These are phyloP conservation scores for Rhadinocentrus ornatus DNA, from an alignment of 2,797 vertebrate genomes.

Conservation along the genomic window DNA sequence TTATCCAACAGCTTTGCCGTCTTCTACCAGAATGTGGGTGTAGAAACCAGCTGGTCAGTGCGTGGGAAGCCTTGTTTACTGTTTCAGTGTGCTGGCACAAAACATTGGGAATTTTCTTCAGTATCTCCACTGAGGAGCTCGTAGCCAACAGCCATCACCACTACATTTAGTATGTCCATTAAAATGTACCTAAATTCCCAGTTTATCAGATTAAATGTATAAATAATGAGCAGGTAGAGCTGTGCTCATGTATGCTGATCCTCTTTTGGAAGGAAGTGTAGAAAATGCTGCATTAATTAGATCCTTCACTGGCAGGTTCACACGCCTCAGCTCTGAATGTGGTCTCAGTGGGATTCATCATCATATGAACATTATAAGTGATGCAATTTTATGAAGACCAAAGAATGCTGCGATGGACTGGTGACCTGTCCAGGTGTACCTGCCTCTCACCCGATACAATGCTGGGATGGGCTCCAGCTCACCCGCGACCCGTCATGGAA, in stretches of 20 bases:
- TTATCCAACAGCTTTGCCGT: slow-evolving; percentile 71
- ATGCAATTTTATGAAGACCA: slow-evolving; percentile 15
- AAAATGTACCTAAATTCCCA: slow-evolving; percentile 25
- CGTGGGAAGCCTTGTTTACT: slow-evolving; percentile 79
- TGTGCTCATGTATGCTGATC: not conserved
- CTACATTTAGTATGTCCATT: slow-evolving; percentile 31
- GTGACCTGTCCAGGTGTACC: too few species aligned
- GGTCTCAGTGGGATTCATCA: slow-evolving; percentile 7
- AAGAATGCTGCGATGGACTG: too few species aligned
- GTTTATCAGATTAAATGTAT: slow-evolving; percentile 9
- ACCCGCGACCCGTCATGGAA: too few species aligned
- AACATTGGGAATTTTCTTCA: slow-evolving; percentile 61
- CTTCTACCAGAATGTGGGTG: slow-evolving; percentile 79
- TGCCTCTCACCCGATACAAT: too few species aligned
- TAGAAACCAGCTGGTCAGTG: slow-evolving; percentile 83
- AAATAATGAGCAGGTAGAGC: slow-evolving; percentile 1
- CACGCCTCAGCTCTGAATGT: slow-evolving; percentile 7
- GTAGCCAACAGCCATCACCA: slow-evolving; percentile 21
- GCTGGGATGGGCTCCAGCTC: too few species aligned
- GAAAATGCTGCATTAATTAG: slow-evolving; percentile 24
- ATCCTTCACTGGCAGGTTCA: slow-evolving; percentile 15
- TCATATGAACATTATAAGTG: slow-evolving; percentile 11
- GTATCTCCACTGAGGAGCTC: slow-evolving; percentile 44
- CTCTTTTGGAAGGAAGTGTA: not conserved
- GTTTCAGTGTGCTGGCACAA: slow-evolving; percentile 74